Percentiles rank a stretch among this genome's conserved stretches.
Conservation (phyloP, 2,888 invertebrate genomes). For the Noctua janthe region DNA sequence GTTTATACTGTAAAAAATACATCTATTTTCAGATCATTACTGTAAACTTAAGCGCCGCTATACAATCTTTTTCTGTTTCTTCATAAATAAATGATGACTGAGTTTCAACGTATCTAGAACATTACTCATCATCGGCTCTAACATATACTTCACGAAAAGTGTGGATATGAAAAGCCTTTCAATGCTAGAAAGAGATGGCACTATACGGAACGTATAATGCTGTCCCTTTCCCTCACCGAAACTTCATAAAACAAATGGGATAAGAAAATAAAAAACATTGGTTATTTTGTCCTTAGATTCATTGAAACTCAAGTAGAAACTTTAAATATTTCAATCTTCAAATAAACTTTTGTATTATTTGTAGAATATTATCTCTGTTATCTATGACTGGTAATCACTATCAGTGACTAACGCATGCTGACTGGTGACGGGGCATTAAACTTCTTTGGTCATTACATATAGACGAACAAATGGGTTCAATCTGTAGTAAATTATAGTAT, state of each 20-base stretch:
- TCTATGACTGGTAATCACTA: constrained; percentile 39
- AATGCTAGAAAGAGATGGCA: neutral
- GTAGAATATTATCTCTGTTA: constrained; percentile 31
- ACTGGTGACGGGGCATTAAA: constrained; percentile 64
- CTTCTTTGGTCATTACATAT: constrained; percentile 55
- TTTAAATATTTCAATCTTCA: constrained; percentile 9
- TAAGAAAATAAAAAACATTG: too few relatives aligned
- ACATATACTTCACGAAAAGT: too few relatives aligned
- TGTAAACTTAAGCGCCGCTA: constrained; percentile 21
- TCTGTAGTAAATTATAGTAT: neutral
- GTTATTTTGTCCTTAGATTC: constrained; percentile 13
- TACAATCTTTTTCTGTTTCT: constrained; percentile 22
- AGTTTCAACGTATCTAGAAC: constrained; percentile 47
- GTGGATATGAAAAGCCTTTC: too few relatives aligned
- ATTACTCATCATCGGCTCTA: neutral
- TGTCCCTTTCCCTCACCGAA: neutral
- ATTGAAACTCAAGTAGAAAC: constrained; percentile 29
- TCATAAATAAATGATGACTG: neutral
- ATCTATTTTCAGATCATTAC: constrained; percentile 5
- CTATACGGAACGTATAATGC: neutral
- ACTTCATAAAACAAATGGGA: too few relatives aligned
- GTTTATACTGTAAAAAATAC: constrained; percentile 39
- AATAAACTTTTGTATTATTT: constrained; percentile 2
- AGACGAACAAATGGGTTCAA: neutral
- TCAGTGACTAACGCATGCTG: constrained; percentile 68